phyloP scores from a whole-genome alignment of 2,888 invertebrate species.

The Dicyrtomina minuta region DNA sequence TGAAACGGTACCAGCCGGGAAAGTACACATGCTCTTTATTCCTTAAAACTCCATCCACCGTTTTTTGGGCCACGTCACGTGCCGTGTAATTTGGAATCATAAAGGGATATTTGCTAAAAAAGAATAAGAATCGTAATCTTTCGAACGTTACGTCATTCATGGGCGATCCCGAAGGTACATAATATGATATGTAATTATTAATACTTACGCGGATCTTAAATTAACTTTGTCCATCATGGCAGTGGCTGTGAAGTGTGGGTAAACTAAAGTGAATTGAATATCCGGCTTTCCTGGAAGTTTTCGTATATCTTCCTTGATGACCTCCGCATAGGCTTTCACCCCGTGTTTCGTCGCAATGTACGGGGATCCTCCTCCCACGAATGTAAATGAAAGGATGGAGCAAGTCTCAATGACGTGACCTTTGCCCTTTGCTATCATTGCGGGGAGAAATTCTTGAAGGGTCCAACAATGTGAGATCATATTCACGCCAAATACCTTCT shows the following conservation, averaged over 20 bases:
- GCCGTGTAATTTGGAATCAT: too few relatives aligned
- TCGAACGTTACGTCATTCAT: too few relatives aligned
- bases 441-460: background rate
- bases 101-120: too few relatives aligned
- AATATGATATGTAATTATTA: too few relatives aligned
- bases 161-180: too few relatives aligned
- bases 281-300: background rate
- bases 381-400: background rate
- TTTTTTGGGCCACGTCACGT: too few relatives aligned
- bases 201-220: background rate
- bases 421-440: background rate
- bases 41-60: too few relatives aligned
- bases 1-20: too few relatives aligned
- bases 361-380: background rate
- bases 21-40: too few relatives aligned
- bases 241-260: background rate
- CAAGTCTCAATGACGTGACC: slow-evolving; percentile 11
- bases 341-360: slow-evolving; percentile 12
- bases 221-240: background rate
- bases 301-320: slow-evolving; percentile 5
- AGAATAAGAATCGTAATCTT: too few relatives aligned
- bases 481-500: background rate
- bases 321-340: background rate
- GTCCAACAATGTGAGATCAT: slow-evolving; percentile 5
- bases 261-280: background rate